These are phyloP conservation scores for Gallinago paraguaiae DNA, from an alignment of 2,113 vertebrate species.

Conservation along the genomic window DNA sequence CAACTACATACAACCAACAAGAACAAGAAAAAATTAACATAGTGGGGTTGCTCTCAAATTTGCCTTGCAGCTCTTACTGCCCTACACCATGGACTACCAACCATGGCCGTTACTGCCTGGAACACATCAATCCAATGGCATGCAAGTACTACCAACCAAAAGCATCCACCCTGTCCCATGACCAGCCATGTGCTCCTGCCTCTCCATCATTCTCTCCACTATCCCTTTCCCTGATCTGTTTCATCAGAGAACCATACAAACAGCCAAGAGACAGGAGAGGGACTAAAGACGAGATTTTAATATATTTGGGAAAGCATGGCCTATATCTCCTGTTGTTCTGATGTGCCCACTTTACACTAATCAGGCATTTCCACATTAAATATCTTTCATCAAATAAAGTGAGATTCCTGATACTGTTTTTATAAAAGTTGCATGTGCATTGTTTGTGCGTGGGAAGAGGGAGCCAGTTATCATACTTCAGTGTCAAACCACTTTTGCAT, in stretches of 20 bases:
- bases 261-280: background rate
- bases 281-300: background rate
- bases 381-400: background rate
- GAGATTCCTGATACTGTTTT: background rate
- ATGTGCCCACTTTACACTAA: background rate
- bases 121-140: background rate
- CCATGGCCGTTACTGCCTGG: background rate
- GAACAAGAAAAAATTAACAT: accelerated
- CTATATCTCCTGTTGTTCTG: background rate
- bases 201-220: background rate
- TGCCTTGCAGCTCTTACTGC: background rate
- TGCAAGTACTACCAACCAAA: background rate
- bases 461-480: background rate
- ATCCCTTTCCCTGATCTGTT: background rate
- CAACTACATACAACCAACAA: background rate
- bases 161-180: background rate
- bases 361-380: background rate
- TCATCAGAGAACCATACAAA: background rate
- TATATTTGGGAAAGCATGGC: background rate
- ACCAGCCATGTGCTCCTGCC: background rate
- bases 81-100: accelerated
- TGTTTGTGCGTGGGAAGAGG: background rate
- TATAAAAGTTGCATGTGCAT: background rate
- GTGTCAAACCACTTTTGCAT: background rate
- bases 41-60: background rate